Evolutionary conservation across 2,888 invertebrate species (phyloP), one percentile per base, ranked within the genome.

Genomic region (Pyrochroa serraticornis): DNA sequence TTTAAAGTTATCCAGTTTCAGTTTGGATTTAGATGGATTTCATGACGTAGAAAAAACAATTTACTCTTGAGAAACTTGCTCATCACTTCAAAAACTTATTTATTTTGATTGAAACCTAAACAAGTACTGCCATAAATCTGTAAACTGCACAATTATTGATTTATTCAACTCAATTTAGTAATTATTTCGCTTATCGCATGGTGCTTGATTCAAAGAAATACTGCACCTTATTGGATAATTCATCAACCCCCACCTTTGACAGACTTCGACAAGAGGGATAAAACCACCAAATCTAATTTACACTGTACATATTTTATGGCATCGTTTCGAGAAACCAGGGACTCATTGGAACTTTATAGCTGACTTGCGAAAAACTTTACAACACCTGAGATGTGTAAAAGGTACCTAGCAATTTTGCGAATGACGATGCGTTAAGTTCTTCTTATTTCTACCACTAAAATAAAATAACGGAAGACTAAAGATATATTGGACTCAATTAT

Each of bases 1-100:
- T 55, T 48, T 22, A 37, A 55, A 43, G 33, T 55, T 55, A 43
- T 55, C 55, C 55, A 48, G 54, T 54, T 54, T 54, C 54, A 55
- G 32, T 42, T 12, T 35, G 42, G 55, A 48, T 55, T 55, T 55
- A 48, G 48, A 55, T 55, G 48, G 55, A 55, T 48, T 44, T 55
- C 43, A 54, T 32, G 22, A 48, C 46, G 36, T 30, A 42, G 32
- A 42, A 41, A 48, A 47, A 48, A 53, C 48, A 48, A 54, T 52
- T 33, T 44, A 32, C 38, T 9, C 13, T 10, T 7, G 10, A 38
- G 38, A 7, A 38, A 38, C 38, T 38, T 38, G n/a, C 9, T 13
- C 38, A 7, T 10, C 38, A 10, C 38, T 10, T 13, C 10, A 8
- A 10, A n/a, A 10, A 10, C 38, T 38, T 38, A 38, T 38, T 38